Percentiles rank a stretch among this genome's conserved stretches.
These are phyloP conservation scores for Nymphicus hollandicus DNA, from an alignment of 2,113 vertebrate genomes.

Conservation along the genomic window DNA sequence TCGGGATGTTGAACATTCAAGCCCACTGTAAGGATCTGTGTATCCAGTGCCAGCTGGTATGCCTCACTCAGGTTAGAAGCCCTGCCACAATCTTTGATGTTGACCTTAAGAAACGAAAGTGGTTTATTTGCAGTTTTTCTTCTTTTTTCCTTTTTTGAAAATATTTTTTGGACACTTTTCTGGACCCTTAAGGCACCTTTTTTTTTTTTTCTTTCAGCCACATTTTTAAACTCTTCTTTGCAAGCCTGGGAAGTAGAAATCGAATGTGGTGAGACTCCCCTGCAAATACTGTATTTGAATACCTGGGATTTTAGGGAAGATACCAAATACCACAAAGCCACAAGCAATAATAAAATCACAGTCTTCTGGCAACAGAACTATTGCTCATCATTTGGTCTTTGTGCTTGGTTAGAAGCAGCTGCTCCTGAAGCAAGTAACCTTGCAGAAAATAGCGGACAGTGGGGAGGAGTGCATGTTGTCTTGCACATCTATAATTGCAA, in stretches of 20 bases:
- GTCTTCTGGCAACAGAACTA: not conserved
- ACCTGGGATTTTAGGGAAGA: not conserved
- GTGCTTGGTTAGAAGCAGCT: not conserved
- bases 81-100: not conserved
- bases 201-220: not conserved
- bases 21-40: not conserved
- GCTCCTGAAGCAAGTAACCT: not conserved
- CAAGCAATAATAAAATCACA: not conserved
- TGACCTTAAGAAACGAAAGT: not conserved
- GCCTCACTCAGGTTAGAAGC: not conserved
- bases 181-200: not conserved
- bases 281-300: not conserved
- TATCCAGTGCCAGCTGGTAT: not conserved
- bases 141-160: not conserved
- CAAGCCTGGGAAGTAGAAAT: not conserved
- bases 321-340: not conserved
- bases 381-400: not conserved
- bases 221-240: not conserved
- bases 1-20: not conserved
- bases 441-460: not conserved
- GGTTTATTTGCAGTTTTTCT: not conserved
- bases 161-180: accelerated
- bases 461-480: accelerated
- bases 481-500: not conserved
- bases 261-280: not conserved